These are phyloP conservation scores for Bufo gargarizans DNA, from an alignment of 2,113 vertebrate species.

Conservation along the genomic window DNA sequence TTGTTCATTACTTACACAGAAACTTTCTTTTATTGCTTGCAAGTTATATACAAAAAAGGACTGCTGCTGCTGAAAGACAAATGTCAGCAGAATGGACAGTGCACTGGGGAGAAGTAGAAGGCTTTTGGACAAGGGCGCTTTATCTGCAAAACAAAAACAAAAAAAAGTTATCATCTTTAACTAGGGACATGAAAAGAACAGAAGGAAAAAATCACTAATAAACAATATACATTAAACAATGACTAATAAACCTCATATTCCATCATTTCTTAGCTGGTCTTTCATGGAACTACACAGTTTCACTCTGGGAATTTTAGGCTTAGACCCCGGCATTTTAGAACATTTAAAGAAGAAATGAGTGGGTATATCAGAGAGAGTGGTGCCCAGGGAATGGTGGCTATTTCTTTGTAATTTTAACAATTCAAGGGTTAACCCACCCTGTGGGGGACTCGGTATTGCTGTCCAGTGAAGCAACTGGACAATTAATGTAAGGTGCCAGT, in stretches of 20 bases:
- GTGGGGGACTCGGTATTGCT: no score
- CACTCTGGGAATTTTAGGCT: no score
- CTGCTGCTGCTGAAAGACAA: slow-evolving; percentile 78
- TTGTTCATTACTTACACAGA: slow-evolving; percentile 71
- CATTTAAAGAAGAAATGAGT: no score
- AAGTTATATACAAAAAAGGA: slow-evolving; percentile 77
- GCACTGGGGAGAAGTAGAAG: slow-evolving; percentile 76
- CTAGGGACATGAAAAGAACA: not conserved
- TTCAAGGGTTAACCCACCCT: no score
- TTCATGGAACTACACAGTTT: no score
- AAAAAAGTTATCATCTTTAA: slow-evolving; percentile 4
- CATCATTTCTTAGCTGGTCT: no score
- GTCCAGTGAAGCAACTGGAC: no score
- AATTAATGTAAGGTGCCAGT: no score
- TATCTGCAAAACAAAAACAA: slow-evolving; percentile 72
- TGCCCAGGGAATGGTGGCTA: no score
- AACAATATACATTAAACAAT: not conserved
- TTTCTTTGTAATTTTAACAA: no score
- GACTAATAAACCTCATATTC: not conserved
- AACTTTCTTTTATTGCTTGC: slow-evolving; percentile 76
- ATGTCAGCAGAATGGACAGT: slow-evolving; percentile 73
- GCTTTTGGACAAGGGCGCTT: slow-evolving; percentile 80
- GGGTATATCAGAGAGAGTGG: no score
- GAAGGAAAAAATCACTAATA: not conserved
- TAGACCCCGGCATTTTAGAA: no score